Percentiles rank a stretch among this genome's conserved stretches.
Evolutionary conservation across 2,888 invertebrate genomes (phyloP).

Genomic region (Hecatera dysodea): DNA sequence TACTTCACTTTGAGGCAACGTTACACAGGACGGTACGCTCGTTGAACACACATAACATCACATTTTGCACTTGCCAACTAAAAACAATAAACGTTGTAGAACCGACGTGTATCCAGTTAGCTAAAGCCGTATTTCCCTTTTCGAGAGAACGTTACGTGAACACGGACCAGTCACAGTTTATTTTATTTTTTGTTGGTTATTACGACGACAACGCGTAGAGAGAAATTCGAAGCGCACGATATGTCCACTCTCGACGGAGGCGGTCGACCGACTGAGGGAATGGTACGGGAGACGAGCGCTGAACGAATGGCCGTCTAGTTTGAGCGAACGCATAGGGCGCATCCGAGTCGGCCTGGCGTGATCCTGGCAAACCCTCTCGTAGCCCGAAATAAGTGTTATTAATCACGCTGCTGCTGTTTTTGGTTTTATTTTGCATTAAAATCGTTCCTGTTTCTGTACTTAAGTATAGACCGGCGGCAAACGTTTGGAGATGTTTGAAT

Average conservation of each 20-base stretch:
- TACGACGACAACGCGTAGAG: slow-evolving; percentile 82
- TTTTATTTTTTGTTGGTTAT: slow-evolving; percentile 77
- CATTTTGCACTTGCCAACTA: slow-evolving; percentile 87
- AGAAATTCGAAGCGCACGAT: slow-evolving; percentile 56
- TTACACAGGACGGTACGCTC: slow-evolving; percentile 86
- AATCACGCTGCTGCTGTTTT: slow-evolving; percentile 68
- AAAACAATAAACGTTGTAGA: slow-evolving; percentile 79
- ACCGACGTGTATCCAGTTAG: slow-evolving; percentile 80
- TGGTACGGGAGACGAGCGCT: slow-evolving; percentile 75
- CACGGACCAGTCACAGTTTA: slow-evolving; percentile 80
- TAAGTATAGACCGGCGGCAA: slow-evolving; percentile 27
- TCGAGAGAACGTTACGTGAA: slow-evolving; percentile 74
- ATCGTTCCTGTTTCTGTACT: slow-evolving; percentile 36
- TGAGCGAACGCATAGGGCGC: slow-evolving; percentile 83
- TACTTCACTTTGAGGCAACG: slow-evolving; percentile 86
- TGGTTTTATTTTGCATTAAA: slow-evolving; percentile 67
- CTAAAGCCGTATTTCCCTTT: slow-evolving; percentile 69
- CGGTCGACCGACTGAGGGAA: slow-evolving; percentile 84
- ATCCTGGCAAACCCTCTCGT: slow-evolving; percentile 72
- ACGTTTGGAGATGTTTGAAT: slow-evolving; percentile 27
- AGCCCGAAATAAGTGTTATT: slow-evolving; percentile 77
- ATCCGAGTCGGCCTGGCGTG: slow-evolving; percentile 73
- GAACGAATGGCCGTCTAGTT: slow-evolving; percentile 77
- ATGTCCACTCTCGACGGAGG: slow-evolving; percentile 75
- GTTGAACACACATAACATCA: slow-evolving; percentile 88